Base-by-base conservation (phyloP, 2,797 vertebrate species). In the Hybognathus amarus region DNA sequence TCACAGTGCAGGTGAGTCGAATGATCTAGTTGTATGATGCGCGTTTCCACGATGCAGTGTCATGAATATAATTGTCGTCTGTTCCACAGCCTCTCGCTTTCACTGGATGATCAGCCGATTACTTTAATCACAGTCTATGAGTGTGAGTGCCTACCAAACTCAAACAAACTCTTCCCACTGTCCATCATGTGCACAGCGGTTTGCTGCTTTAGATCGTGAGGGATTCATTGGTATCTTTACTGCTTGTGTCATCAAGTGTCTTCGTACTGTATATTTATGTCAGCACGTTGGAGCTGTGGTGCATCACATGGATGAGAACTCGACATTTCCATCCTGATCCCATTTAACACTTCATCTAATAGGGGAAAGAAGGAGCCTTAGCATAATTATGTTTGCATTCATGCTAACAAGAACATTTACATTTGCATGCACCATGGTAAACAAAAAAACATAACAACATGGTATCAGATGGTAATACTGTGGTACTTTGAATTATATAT, bases 31-130 rank as follows among this genome's bases (percentile, higher is more conserved):
- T 79, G 45, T 33, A 68, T 50, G 38, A 50, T 52, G 36, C 1
- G 42, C 1, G 42, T 78, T 77, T 77, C n/a, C 17, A 42, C 2
- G 5, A 27, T 47, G 61, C 40, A 45, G 59, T 66, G 27, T 64
- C 47, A 18, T 38, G 77, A 68, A 79, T 38, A 52, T 68, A 68
- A 79, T 79, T 67, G 33, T 52, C 45, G 68, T 78, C 71, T 74
- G 71, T 74, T 74, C 30, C 3, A 20, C 47, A 74, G 50, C 36
- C 20, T 50, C 42, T 64, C 6, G 27, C 24, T 78, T 47, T 64
- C 20, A 78, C 61, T 78, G 59, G 20, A 78, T 66, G 76, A 78
- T 66, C 76, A 50, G 38, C 38, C 47, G 38, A 64, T 77, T 77
- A 38, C n/a, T 63, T 63, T 33, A 77, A 40, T 15, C 40, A 64